phyloP scores from a whole-genome alignment of 2,113 vertebrate genomes.

The Eudyptes chrysolophus region DNA sequence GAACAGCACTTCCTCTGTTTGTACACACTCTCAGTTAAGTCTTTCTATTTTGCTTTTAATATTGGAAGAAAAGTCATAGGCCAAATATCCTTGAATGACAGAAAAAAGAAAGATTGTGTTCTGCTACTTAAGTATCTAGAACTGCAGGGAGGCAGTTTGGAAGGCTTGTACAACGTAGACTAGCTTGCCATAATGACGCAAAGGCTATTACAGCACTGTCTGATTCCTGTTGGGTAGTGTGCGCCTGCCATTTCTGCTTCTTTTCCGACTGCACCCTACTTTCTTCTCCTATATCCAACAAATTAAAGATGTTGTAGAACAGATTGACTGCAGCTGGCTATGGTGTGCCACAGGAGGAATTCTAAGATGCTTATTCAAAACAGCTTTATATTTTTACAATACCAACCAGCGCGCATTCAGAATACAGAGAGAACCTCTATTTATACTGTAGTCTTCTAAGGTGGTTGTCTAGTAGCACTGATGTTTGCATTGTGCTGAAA shows the following conservation, averaged over 20 bases:
- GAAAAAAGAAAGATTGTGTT: not conserved
- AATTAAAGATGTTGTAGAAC: not conserved
- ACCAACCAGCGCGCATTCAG: not conserved
- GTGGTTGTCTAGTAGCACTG: not conserved
- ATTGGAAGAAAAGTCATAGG: not conserved
- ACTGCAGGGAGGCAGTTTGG: not conserved
- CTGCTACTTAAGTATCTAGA: not conserved
- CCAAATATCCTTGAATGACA: not conserved
- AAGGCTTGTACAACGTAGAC: not conserved
- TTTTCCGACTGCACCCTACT: not conserved
- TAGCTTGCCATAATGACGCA: not conserved
- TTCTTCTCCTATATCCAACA: not conserved
- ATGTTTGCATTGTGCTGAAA: not conserved
- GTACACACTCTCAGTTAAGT: not conserved
- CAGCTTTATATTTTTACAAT: not conserved
- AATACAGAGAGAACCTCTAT: not conserved
- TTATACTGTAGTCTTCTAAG: not conserved
- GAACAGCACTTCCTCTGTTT: not conserved
- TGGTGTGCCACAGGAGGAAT: not conserved
- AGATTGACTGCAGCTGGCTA: not conserved
- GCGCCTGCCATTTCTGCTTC: fast-evolving
- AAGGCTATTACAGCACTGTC: not conserved
- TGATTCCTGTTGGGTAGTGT: not conserved
- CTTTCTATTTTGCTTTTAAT: not conserved
- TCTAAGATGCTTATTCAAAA: not conserved